Evolutionary conservation across 2,888 invertebrate species (phyloP), one percentile per base, ranked within the genome.

Genomic region (Allygus modestus): DNA sequence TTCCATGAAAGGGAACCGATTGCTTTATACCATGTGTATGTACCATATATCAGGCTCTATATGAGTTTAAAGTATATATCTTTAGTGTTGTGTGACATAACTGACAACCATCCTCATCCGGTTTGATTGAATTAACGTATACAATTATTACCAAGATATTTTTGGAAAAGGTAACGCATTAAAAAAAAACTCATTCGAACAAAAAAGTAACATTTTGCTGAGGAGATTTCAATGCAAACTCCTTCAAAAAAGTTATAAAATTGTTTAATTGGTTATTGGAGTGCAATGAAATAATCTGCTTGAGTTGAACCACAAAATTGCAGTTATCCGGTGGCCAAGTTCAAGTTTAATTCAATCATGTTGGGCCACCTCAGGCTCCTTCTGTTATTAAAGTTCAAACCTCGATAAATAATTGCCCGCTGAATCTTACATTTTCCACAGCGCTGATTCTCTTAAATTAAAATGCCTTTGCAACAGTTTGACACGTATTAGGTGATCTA

Each of bases 371-470:
- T 65, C 65, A 28, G 65, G 28, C 65, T 15, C 65, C 65, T 65
- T 65, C 31, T 65, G 15, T 65, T 65, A 65, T 65, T 65, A 65
- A 65, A 65, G 65, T 65, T 65, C 12, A 28, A 65, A 31, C 65
- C 65, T 26, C 65, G 65, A 65, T 65, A 65, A 65, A 65, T 65
- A 65, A 65, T 65, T 65, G 65, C 65, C 65, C 31, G 65, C 28
- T 65, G 65, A 65, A 11, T 65, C 65, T 65, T 65, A 12, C 65
- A 65, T 31, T 65, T 65, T 65, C 65, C 31, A 4, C 65, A 4
- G 15, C 65, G 65, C 28, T 65, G 65, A 15, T 65, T 65, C 17
- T 31, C 65, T 65, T 23, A 31, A 17, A 65, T 65, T 65, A 15
- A 65, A 65, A 65, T 65, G 17, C 65, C 65, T 65, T 65, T 65